Base-by-base conservation (phyloP, 2,888 invertebrate species). In the Parnassius mnemosyne region DNA sequence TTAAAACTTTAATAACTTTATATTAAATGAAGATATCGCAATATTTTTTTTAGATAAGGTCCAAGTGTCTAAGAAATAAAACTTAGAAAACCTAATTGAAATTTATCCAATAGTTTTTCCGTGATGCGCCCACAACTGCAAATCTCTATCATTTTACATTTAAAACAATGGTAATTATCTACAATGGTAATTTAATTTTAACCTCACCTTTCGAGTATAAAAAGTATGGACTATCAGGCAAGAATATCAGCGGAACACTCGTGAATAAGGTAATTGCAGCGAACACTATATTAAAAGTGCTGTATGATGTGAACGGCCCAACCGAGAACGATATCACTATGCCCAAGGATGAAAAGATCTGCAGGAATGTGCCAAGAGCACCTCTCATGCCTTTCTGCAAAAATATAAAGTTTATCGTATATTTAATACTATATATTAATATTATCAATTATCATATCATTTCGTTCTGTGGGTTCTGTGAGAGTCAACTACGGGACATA, bases 371-470 rank as follows among this genome's bases (percentile, higher is more conserved):
- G 1, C 88, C 86, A 0, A 87, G 66, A 1, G 82, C 72, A 3
- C 87, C 88, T 0, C 88, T 80, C 42, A 86, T 74, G 55, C 85
- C 83, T 77, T 83, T 87, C 87, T 87, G 80, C 0, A 80, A 78
- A 65, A 47, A 49, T 34, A 44, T 16, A 16, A n/a, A 7, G 25
- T 9, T 9, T 3, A 16, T 0, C 20, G 20, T 20, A 20, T 20
- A 20, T 20, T 20, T 20, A 20, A 20, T 20, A 20, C 20, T 20
- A 20, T 20, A 20, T 20, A 20, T 20, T 20, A 20, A 20, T 20
- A 20, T 20, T 20, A 20, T 20, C 20, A 20, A 20, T 20, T 20
- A 20, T 20, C 20, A 20, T 20, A 25, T 25, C 16, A 50, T 12
- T 20, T 25, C 11, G 10, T 51, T 10, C 20, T 2, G 11, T 25